Evolutionary conservation across 2,797 vertebrate genomes (phyloP).

Genomic region (Spinus olivaceus): DNA sequence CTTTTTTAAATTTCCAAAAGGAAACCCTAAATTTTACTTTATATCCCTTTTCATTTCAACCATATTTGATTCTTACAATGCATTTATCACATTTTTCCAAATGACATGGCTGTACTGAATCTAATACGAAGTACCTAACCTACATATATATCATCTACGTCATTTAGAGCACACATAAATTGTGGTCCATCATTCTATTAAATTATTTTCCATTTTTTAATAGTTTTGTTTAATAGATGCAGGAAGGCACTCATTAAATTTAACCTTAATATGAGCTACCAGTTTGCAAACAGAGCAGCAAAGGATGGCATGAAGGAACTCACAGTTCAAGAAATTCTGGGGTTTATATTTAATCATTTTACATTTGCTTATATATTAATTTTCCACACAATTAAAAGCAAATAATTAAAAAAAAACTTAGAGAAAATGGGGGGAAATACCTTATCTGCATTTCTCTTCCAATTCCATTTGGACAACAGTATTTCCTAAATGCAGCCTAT

Average conservation of each 20-base stretch:
- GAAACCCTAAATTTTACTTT: background rate
- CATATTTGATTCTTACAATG: background rate
- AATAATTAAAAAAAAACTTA: background rate
- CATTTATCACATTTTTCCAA: background rate
- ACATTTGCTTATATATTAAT: background rate
- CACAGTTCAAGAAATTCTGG: background rate
- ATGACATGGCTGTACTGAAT: background rate
- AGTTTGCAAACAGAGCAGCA: background rate
- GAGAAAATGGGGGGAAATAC: constrained; percentile 64
- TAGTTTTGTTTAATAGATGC: background rate
- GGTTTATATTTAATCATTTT: constrained; percentile 27
- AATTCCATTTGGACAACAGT: constrained; percentile 92
- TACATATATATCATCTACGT: background rate
- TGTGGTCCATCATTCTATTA: background rate
- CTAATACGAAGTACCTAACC: background rate
- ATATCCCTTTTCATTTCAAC: background rate
- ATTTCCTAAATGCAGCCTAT: constrained; percentile 94
- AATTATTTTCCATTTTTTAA: background rate
- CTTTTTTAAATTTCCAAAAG: background rate
- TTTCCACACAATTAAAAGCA: background rate
- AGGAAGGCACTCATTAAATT: background rate
- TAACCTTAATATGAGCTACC: background rate
- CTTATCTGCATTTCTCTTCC: constrained; percentile 88
- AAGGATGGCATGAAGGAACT: background rate
- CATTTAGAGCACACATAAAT: background rate